Percentiles rank a stretch among this genome's conserved stretches.
Evolutionary conservation across 1,140 invertebrate genomes (phyloP).

Genomic region (Drosophila sucinea): DNA sequence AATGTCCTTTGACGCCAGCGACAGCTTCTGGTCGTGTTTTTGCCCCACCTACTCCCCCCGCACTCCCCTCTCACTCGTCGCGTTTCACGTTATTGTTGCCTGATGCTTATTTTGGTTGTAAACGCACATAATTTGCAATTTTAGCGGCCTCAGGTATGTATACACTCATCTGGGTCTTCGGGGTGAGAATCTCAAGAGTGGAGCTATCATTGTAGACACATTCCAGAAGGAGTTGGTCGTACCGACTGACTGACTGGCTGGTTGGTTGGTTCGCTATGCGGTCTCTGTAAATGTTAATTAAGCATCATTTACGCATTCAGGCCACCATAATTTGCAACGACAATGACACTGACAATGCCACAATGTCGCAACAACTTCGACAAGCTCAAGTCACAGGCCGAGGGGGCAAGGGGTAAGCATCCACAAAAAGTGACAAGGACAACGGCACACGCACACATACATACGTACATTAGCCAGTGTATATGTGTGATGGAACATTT

Average conservation of each 20-base stretch:
- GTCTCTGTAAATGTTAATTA: slow-evolving; percentile 74
- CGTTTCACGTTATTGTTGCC: slow-evolving; percentile 18
- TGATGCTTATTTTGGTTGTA: slow-evolving; percentile 33
- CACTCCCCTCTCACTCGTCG: not conserved
- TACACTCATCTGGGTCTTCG: not conserved
- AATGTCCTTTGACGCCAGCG: slow-evolving; percentile 43
- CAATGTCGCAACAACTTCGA: slow-evolving; percentile 76
- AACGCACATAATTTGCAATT: slow-evolving; percentile 71
- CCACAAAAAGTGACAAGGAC: slow-evolving; percentile 8
- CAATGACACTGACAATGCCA: slow-evolving; percentile 66
- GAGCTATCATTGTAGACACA: slow-evolving; percentile 37
- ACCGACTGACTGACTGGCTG: not conserved
- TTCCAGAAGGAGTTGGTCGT: too few species aligned
- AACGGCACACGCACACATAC: not conserved
- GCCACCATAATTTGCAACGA: slow-evolving; percentile 76
- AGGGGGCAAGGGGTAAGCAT: not conserved
- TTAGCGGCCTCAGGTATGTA: slow-evolving; percentile 16
- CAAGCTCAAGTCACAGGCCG: slow-evolving; percentile 46
- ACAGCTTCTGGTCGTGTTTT: slow-evolving; percentile 26
- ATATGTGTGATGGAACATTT: not conserved
- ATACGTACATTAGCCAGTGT: not conserved
- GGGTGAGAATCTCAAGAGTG: too few species aligned
- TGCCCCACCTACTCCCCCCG: not conserved
- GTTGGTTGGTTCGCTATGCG: slow-evolving; percentile 23
- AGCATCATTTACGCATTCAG: slow-evolving; percentile 78